Conservation (phyloP, 2,113 vertebrate species). For the Podiceps cristatus region DNA sequence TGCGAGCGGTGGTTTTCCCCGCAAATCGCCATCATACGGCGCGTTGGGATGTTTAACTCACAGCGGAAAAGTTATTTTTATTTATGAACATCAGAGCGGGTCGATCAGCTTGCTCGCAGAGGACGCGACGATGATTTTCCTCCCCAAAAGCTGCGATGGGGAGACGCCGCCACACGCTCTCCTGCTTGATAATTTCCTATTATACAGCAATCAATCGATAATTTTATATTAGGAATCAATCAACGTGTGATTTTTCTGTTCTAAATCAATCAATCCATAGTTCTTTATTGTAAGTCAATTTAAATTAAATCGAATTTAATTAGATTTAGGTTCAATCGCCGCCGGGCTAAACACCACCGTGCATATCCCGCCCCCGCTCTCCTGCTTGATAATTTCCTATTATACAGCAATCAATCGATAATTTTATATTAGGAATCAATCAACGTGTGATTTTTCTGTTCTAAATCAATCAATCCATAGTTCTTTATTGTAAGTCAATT, state of each 20-base stretch:
- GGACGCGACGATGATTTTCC: accelerated
- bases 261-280: not conserved
- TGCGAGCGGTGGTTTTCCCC: accelerated
- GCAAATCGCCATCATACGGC: not conserved
- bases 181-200: not conserved
- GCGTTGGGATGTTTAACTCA: accelerated
- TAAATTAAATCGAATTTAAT: not conserved
- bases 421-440: not conserved
- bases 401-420: not conserved
- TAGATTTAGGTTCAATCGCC: accelerated
- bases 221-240: not conserved
- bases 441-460: not conserved
- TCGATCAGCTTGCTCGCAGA: not conserved
- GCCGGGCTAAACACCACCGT: accelerated
- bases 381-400: not conserved
- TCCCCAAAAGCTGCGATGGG: accelerated
- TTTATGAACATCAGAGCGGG: accelerated
- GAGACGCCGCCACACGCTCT: accelerated
- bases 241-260: not conserved
- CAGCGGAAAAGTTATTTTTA: not conserved
- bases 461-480: not conserved
- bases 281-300: no score
- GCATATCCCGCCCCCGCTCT: not conserved
- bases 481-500: no score
- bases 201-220: not conserved